phyloP scores from a whole-genome alignment of 2,113 vertebrate genomes.

The Eudyptes chrysolophus region DNA sequence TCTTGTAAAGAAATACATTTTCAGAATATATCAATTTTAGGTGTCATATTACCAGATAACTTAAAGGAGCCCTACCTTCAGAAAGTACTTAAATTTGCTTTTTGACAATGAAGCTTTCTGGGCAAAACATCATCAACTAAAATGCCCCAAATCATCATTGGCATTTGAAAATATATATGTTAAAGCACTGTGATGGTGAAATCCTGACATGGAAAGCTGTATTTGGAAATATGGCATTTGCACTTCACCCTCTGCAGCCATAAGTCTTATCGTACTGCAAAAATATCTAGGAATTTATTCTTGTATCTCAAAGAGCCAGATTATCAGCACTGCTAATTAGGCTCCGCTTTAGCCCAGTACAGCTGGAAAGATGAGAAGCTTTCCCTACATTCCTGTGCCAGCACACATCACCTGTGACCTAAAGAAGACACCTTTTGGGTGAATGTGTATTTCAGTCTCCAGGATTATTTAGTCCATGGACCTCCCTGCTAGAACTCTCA shows the following conservation, averaged over 20 bases:
- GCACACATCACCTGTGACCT: neutral
- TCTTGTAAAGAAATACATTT: neutral
- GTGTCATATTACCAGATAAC: neutral
- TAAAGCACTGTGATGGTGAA: neutral
- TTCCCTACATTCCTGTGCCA: too few species aligned
- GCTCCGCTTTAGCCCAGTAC: neutral
- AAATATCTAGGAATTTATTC: neutral
- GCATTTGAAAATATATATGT: neutral
- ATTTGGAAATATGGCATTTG: neutral
- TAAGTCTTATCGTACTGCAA: neutral
- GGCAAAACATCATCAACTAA: neutral
- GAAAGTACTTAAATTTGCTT: neutral
- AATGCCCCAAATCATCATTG: neutral
- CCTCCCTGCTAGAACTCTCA: neutral
- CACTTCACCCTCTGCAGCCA: neutral
- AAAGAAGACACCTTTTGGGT: neutral
- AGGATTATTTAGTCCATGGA: neutral
- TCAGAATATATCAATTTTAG: neutral
- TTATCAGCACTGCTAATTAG: neutral
- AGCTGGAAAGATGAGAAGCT: neutral
- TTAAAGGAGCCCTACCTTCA: neutral
- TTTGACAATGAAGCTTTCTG: neutral
- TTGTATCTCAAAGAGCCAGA: neutral
- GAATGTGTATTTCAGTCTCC: neutral
- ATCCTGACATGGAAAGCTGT: neutral